Conservation (phyloP, 2,888 invertebrate genomes). For the Argynnis bischoffii region DNA sequence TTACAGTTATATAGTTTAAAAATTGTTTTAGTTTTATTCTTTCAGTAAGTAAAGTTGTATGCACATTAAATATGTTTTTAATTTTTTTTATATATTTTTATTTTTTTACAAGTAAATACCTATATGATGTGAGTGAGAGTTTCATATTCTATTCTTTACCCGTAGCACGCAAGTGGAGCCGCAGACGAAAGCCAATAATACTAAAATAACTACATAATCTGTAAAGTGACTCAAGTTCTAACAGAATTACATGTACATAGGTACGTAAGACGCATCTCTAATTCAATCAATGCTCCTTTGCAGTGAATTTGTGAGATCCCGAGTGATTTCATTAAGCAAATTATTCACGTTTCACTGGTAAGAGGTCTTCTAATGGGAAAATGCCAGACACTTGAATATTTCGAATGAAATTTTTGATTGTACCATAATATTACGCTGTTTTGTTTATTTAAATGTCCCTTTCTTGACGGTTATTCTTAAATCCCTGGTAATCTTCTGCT, state of each 20-base stretch:
- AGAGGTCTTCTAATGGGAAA: constrained; percentile 19
- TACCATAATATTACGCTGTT: not conserved
- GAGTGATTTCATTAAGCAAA: constrained; percentile 32
- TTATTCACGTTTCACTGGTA: constrained; percentile 29
- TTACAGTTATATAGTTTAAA: not conserved
- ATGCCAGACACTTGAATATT: constrained; percentile 15
- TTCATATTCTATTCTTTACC: too few species aligned
- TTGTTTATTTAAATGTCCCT: not conserved
- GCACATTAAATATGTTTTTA: too few species aligned
- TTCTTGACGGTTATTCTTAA: too few species aligned
- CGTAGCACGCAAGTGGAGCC: not conserved
- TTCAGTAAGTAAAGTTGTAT: too few species aligned
- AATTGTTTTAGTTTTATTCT: not conserved
- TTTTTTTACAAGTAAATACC: too few species aligned
- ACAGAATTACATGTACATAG: not conserved
- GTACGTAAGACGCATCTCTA: constrained; percentile 12
- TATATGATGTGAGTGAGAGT: too few species aligned
- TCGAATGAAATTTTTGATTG: not conserved
- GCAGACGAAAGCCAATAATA: not conserved
- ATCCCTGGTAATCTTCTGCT: too few species aligned
- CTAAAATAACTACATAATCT: not conserved
- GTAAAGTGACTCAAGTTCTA: not conserved
- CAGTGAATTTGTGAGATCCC: constrained; percentile 26
- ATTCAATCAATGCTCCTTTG: constrained; percentile 28
- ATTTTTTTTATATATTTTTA: too few species aligned